These are phyloP conservation scores for Oreochromis spilurus DNA, from an alignment of 2,113 vertebrate genomes.

Conservation along the genomic window DNA sequence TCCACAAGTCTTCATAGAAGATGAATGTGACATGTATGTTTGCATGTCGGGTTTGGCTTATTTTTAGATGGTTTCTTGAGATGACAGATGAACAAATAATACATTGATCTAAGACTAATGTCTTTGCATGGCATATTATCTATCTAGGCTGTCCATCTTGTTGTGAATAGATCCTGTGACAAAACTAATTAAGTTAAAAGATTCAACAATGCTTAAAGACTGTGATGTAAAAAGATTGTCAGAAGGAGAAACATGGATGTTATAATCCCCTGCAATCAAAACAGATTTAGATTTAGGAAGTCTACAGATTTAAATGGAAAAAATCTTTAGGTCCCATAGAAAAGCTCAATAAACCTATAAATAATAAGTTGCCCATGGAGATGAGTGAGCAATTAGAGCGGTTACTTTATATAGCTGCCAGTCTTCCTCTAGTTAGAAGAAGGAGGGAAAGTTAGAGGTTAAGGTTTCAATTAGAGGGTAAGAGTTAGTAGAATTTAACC, in stretches of 20 bases:
- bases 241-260: neutral
- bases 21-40: neutral
- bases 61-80: neutral
- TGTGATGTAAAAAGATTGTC: neutral
- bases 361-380: neutral
- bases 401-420: neutral
- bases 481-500: neutral
- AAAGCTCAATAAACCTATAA: neutral
- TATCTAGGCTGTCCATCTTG: neutral
- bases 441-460: neutral
- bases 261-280: neutral
- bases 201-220: neutral
- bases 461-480: accelerated
- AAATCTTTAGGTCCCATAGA: neutral
- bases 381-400: accelerated
- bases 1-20: neutral
- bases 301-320: neutral
- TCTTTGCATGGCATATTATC: neutral
- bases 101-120: neutral
- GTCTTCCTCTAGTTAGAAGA: neutral
- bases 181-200: neutral
- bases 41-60: neutral
- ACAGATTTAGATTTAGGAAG: accelerated
- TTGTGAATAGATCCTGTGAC: neutral
- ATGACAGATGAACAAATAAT: neutral